phyloP scores from a whole-genome alignment of 2,888 invertebrate species.

The Cryptocephalus primarius region DNA sequence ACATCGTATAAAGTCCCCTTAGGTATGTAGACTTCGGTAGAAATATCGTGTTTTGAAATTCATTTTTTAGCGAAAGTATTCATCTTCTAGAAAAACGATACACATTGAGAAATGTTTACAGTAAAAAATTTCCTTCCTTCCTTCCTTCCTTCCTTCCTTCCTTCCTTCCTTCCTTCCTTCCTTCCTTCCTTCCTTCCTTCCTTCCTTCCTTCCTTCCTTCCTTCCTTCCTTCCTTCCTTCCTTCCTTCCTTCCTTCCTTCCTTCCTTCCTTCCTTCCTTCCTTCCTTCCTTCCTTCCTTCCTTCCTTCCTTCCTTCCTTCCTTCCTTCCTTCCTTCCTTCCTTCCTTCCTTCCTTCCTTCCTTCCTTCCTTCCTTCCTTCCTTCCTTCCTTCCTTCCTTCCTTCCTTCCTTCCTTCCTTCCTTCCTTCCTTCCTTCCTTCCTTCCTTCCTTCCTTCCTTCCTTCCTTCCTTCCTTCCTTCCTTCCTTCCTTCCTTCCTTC shows the following conservation, averaged over 20 bases:
- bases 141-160: conserved; percentile 5
- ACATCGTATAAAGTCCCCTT: too few species aligned
- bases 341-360: conserved; percentile 1
- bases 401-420: conserved; percentile 1
- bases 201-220: conserved; percentile 3
- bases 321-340: conserved; percentile 1
- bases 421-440: conserved; percentile 1
- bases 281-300: conserved; percentile 1
- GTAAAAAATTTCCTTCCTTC: conserved; percentile 3
- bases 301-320: conserved; percentile 1
- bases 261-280: conserved; percentile 1
- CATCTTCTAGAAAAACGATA: too few species aligned
- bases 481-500: conserved; percentile 1
- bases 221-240: conserved; percentile 4
- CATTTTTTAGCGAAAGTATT: too few species aligned
- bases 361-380: conserved; percentile 1
- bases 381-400: conserved; percentile 1
- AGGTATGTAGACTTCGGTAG: too few species aligned
- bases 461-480: conserved; percentile 1
- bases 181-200: conserved; percentile 4
- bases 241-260: conserved; percentile 2
- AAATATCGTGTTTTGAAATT: too few species aligned
- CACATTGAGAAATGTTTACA: too few species aligned
- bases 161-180: conserved; percentile 3
- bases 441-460: conserved; percentile 1